These are phyloP conservation scores for Hirtodrosophila confusa DNA, from an alignment of 2,888 invertebrate genomes.

Conservation along the genomic window DNA sequence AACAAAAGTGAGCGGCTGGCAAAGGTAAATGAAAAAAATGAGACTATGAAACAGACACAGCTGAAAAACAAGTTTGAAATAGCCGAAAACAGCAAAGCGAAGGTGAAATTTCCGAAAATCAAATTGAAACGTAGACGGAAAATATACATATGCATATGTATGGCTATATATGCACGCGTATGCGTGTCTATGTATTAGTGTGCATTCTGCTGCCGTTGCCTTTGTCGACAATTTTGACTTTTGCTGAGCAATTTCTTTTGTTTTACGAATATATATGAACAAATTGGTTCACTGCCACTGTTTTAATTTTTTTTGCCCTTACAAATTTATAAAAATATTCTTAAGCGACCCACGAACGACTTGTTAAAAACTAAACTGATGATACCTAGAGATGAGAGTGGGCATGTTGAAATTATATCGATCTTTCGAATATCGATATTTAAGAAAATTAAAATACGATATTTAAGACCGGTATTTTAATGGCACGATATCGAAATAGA, in stretches of 20 bases:
- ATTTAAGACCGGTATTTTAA: no score
- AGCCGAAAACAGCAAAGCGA: constrained; percentile 80
- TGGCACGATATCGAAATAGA: no score
- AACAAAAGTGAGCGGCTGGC: constrained; percentile 77
- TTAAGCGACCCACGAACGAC: constrained; percentile 66
- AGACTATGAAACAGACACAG: constrained; percentile 72
- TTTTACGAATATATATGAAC: constrained; percentile 5
- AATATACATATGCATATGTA: constrained; percentile 70
- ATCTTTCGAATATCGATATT: no score
- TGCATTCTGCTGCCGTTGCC: constrained; percentile 47
- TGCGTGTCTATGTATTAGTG: constrained; percentile 34
- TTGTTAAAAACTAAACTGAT: constrained; percentile 54
- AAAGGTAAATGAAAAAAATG: constrained; percentile 63
- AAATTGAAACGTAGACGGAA: constrained; percentile 79
- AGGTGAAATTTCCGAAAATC: constrained; percentile 76
- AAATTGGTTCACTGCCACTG: constrained; percentile 26
- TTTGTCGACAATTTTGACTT: constrained; percentile 20
- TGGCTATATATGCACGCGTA: constrained; percentile 33
- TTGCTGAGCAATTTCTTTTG: constrained; percentile 8
- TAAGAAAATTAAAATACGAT: no score
- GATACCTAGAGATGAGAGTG: neutral
- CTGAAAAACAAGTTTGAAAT: constrained; percentile 77
- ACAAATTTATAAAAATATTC: constrained; percentile 32
- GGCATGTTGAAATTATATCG: no score
- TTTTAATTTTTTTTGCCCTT: constrained; percentile 10